phyloP scores from a whole-genome alignment of 1,140 invertebrate genomes.

The Papilio aristodemus region DNA sequence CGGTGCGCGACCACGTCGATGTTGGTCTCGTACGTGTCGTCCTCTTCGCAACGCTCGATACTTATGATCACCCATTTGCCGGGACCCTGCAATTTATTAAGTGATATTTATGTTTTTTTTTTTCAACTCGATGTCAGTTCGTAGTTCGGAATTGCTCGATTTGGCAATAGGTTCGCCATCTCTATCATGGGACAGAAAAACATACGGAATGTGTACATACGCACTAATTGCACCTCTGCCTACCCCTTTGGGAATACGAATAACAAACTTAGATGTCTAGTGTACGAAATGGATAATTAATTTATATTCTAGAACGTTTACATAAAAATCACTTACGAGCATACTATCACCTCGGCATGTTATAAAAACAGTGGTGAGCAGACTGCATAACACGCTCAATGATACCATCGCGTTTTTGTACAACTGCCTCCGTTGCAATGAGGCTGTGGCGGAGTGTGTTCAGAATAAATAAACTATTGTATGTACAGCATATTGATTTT shows the following conservation, averaged over 20 bases:
- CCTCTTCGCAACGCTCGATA: conserved; percentile 49
- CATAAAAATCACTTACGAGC: conserved; percentile 3
- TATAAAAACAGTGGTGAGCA: conserved; percentile 9
- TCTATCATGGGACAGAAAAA: too few species aligned
- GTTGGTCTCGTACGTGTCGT: conserved; percentile 39
- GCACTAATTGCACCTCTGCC: too few species aligned
- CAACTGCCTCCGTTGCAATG: not conserved
- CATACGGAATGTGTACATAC: too few species aligned
- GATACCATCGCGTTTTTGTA: not conserved
- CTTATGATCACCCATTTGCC: conserved; percentile 56
- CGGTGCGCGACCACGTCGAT: conserved; percentile 56
- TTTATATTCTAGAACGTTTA: not conserved
- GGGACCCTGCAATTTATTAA: conserved; percentile 57
- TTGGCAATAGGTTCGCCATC: too few species aligned
- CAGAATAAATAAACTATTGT: conserved; percentile 29
- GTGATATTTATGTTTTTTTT: not conserved
- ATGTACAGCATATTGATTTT: conserved; percentile 14
- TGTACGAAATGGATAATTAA: not conserved
- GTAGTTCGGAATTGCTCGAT: too few species aligned
- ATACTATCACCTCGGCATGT: conserved; percentile 10
- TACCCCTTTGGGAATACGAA: too few species aligned
- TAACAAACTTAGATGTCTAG: too few species aligned
- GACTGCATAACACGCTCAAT: not conserved
- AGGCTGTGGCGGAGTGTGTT: not conserved
- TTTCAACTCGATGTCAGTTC: not conserved